Evolutionary conservation across 2,797 vertebrate species (phyloP), one percentile per base, ranked within the genome.

Genomic region (Rhabdophis nuchalis): DNA sequence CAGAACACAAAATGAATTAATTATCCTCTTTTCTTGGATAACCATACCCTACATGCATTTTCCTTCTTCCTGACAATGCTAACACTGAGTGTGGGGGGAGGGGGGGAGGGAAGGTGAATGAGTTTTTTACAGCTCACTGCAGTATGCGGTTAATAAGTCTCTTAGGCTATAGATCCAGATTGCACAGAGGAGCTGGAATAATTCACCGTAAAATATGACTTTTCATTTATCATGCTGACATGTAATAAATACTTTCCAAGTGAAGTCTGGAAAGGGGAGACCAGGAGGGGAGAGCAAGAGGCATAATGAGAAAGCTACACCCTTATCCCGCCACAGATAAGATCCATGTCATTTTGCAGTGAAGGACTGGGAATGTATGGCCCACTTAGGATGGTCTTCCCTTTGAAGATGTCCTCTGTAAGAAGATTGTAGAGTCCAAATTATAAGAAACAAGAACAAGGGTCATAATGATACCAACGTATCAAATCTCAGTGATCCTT

Each of bases 61-160:
- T 89, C 86, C 85, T 87, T 92, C 27, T 53, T 93, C 94, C 94
- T 92, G 94, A 95, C 89, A 93, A 77, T 94, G 92, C 89, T 92
- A 89, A 89, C 86, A n/a, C 93, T 68, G 25, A 20, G 23, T 8
- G 29, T 32, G 56, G 56, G 23, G 11, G 29, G n/a, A n/a, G 29
- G 86, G 93, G 94, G 94, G 95, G 8, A 72, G 68, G 68, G 32
- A 20, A 72, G 95, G 58, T 27, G 32, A 53, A 97, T 97, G 96
- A 97, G 96, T 95, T 93, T 97, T 97, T 97, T 96, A 97, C 94
- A 96, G 97, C 96, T 97, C 97, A 97, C 97, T 77, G 53, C 50
- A 14, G 97, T 97, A 95, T 97, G 96, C 96, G 97, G 97, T 97
- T 98, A 97, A 97, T 97, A 97, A 97, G 96, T 97, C 97, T 97